Evolutionary conservation across 2,797 vertebrate genomes (phyloP), one percentile per base, ranked within the genome.

Genomic region (Heterohyrax brucei): DNA sequence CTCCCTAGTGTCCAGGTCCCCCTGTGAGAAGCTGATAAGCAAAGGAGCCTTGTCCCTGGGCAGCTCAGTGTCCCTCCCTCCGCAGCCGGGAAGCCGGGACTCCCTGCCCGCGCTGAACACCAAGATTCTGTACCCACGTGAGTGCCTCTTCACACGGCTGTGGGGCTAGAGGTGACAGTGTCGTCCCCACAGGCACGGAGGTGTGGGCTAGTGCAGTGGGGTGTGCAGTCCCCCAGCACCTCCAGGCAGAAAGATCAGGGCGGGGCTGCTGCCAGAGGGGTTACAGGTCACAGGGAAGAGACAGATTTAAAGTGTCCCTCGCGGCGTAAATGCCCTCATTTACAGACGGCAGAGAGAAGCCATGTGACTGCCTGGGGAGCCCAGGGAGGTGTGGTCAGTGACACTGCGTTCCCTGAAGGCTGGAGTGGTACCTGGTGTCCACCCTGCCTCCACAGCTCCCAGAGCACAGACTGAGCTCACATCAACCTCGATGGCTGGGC

Each of bases 81-180:
- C 98, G 46, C 99, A 99, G 94, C 98, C 99, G 92, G 99, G 99
- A 98, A 99, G 98, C 97, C 98, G 99, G 66, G 99, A 99, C 56
- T 98, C 99, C 94, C 98, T 99, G 98, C 99, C 99, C 5, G 99
- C 99, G 95, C 98, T 99, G 90, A 99, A 99, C 98, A 98, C 99
- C 82, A 99, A 99, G 98, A 99, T 99, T 96, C 98, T 99, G 18
- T 99, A 99, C 97, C 99, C 99, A 14, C 99, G 99, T 99, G 96
- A 99, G 99, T 98, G 3, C 85, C 59, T 77, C 26, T 22, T 1
- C 44, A 95, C 88, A 19, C 3, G 28, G 39, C 53, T 92, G 72
- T 0, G 10, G 73, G 72, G 64, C 68, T 50, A 1, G 30, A 53
- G 87, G 33, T 79, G 73, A 7, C 70, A 10, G 62, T 10, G 9